These are phyloP conservation scores for Eristalis intricaria DNA, from an alignment of 2,888 invertebrate species.

Conservation along the genomic window DNA sequence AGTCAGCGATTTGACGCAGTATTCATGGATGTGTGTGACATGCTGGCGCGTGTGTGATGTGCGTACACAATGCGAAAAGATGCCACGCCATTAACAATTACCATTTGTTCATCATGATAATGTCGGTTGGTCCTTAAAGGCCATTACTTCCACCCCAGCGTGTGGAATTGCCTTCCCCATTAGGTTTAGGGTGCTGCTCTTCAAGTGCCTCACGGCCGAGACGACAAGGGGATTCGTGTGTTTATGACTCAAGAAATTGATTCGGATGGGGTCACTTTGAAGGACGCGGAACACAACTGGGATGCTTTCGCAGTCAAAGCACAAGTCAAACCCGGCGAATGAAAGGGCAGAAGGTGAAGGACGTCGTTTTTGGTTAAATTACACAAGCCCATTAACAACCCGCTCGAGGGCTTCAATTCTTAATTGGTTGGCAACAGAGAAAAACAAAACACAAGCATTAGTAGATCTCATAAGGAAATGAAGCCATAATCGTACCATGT, in stretches of 20 bases:
- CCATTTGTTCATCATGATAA: constrained; percentile 7
- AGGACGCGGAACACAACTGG: not conserved
- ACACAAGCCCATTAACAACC: not conserved
- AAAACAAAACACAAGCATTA: not conserved
- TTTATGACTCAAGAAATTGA: not conserved
- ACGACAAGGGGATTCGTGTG: not conserved
- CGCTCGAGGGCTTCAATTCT: not conserved
- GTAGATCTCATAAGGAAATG: not conserved
- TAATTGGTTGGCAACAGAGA: not conserved
- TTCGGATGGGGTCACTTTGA: not conserved
- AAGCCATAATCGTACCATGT: not conserved
- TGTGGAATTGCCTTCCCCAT: not conserved
- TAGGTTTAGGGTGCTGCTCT: not conserved
- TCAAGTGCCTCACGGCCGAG: not conserved
- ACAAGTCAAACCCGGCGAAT: not conserved
- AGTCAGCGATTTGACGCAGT: constrained; percentile 54
- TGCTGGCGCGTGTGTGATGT: constrained; percentile 31
- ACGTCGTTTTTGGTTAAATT: not conserved
- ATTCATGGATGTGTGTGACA: not conserved
- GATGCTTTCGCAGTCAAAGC: not conserved
- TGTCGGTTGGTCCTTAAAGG: not conserved
- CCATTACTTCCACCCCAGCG: constrained; percentile 6
- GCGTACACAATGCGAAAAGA: constrained; percentile 16
- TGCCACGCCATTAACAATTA: constrained; percentile 14
- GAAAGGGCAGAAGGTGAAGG: not conserved